Evolutionary conservation across 2,113 vertebrate genomes (phyloP).

Genomic region (Corythoichthys haematopterus): DNA sequence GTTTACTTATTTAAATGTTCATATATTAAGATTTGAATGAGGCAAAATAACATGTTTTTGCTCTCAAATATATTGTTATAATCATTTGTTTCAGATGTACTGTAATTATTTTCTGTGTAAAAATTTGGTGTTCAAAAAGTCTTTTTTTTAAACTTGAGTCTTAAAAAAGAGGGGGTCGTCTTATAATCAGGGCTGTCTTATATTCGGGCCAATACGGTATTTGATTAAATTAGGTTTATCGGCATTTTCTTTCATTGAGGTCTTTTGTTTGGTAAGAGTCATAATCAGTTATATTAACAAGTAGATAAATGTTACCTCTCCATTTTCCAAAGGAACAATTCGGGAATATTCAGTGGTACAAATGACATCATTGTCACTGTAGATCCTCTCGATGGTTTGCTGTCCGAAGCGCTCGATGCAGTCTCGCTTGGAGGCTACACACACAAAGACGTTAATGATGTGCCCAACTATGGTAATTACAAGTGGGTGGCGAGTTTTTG

Average conservation of each 20-base stretch:
- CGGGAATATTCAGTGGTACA: slow-evolving; percentile 91
- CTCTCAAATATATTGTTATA: too few relatives aligned
- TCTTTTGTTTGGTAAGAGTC: neutral
- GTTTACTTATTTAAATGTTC: too few relatives aligned
- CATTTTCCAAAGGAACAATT: slow-evolving; percentile 92
- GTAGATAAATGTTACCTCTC: slow-evolving; percentile 76
- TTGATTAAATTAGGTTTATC: neutral
- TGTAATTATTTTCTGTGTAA: too few relatives aligned
- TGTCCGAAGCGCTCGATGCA: slow-evolving; percentile 90
- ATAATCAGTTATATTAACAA: neutral
- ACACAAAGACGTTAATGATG: slow-evolving; percentile 15
- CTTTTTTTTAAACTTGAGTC: too few relatives aligned
- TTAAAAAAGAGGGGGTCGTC: too few relatives aligned
- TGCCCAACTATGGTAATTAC: slow-evolving; percentile 22
- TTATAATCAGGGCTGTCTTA: too few relatives aligned
- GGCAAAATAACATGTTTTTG: too few relatives aligned
- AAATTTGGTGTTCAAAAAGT: too few relatives aligned
- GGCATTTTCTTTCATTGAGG: neutral
- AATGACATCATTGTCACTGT: slow-evolving; percentile 76
- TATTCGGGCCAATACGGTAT: too few relatives aligned
- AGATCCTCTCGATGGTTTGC: slow-evolving; percentile 82
- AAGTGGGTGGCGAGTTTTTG: neutral
- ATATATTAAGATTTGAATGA: too few relatives aligned
- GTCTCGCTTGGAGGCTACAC: slow-evolving; percentile 87
- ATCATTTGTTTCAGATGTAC: too few relatives aligned